phyloP scores from a whole-genome alignment of 2,888 invertebrate species.

The Microctonus aethiopoides region DNA sequence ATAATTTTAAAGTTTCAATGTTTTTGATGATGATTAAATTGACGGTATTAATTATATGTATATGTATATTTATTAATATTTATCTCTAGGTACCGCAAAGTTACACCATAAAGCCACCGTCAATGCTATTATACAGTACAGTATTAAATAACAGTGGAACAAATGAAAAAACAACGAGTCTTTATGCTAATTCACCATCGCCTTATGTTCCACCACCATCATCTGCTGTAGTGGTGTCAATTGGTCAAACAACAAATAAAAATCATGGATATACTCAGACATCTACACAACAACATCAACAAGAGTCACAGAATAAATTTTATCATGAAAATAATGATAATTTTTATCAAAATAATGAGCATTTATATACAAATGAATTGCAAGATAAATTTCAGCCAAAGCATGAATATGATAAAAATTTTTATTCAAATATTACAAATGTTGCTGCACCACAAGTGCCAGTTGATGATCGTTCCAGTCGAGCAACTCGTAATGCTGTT shows the following conservation, averaged over 20 bases:
- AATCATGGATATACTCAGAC: background rate
- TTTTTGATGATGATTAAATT: too few relatives aligned
- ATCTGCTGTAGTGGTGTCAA: slow-evolving; percentile 54
- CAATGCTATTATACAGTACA: slow-evolving; percentile 81
- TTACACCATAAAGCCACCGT: slow-evolving; percentile 75
- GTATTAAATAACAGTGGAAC: slow-evolving; percentile 71
- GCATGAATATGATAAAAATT: slow-evolving; percentile 60
- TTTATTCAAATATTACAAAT: slow-evolving; percentile 61
- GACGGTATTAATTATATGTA: background rate
- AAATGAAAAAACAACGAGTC: slow-evolving; percentile 57
- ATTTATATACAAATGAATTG: slow-evolving; percentile 56
- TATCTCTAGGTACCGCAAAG: slow-evolving; percentile 82
- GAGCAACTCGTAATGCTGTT: slow-evolving; percentile 57
- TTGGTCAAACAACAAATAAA: slow-evolving; percentile 47
- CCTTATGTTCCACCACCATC: slow-evolving; percentile 51
- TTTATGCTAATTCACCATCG: slow-evolving; percentile 63
- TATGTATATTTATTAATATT: slow-evolving; percentile 55
- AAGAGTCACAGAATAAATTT: background rate
- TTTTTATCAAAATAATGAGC: slow-evolving; percentile 58
- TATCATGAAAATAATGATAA: slow-evolving; percentile 46
- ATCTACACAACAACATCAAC: background rate
- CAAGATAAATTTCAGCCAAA: slow-evolving; percentile 59
- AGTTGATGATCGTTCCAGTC: slow-evolving; percentile 51
- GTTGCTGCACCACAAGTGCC: slow-evolving; percentile 59
- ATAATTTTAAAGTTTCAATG: too few relatives aligned